Evolutionary conservation across 2,797 vertebrate genomes (phyloP).

Genomic region (Adrianichthys oophorus): DNA sequence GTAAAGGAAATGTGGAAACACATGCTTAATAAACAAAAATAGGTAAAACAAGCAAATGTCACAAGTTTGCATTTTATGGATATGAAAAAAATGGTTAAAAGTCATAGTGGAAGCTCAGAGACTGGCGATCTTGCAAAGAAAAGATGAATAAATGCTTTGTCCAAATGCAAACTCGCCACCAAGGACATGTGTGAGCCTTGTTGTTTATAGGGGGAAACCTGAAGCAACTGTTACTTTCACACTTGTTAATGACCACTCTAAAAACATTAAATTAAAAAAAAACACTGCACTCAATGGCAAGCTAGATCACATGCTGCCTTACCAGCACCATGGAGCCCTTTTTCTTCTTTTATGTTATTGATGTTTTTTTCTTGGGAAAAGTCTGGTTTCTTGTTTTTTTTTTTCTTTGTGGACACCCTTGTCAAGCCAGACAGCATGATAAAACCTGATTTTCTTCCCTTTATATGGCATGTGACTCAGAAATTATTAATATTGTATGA

Average conservation of each 20-base stretch:
- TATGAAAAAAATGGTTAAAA: no score
- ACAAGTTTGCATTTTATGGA: constrained; percentile 13
- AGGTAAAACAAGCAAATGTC: constrained; percentile 3
- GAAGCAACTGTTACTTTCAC: constrained; percentile 18
- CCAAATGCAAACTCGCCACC: constrained; percentile 54
- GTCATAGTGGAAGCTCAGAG: no score
- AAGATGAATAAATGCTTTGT: constrained; percentile 9
- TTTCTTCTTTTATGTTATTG: constrained; percentile 31
- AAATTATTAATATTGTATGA: background rate
- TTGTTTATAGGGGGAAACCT: constrained; percentile 50
- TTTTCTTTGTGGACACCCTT: constrained; percentile 29
- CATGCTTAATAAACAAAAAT: background rate
- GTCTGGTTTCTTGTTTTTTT: constrained; percentile 9
- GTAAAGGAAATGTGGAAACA: background rate
- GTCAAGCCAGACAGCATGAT: constrained; percentile 41
- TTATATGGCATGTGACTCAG: constrained; percentile 60
- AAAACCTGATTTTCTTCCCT: constrained; percentile 14
- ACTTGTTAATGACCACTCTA: constrained; percentile 23
- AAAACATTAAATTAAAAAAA: constrained; percentile 28
- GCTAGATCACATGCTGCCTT: constrained; percentile 56
- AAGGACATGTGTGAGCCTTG: constrained; percentile 29
- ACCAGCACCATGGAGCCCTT: constrained; percentile 51
- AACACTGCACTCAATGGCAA: constrained; percentile 56
- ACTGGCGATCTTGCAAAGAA: background rate
- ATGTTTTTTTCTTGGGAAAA: constrained; percentile 21